phyloP scores from a whole-genome alignment of 2,113 vertebrate genomes.

The Laticauda colubrina region DNA sequence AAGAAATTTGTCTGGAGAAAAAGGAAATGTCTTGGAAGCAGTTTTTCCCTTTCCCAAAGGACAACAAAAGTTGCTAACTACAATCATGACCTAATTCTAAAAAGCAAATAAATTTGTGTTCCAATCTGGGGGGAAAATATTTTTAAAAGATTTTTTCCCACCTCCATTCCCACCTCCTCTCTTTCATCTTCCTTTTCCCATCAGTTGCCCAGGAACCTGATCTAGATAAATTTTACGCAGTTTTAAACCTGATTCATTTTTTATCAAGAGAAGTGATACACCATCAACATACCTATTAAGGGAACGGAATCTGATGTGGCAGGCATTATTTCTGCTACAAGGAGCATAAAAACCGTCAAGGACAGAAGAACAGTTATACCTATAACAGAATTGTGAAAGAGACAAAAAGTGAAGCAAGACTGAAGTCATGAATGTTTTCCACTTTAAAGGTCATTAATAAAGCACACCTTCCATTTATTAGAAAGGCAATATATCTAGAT shows the following conservation, averaged over 20 bases:
- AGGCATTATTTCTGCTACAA: conserved; percentile 92
- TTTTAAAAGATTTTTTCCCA: neutral
- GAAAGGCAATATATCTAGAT: neutral
- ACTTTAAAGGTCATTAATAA: conserved; percentile 22
- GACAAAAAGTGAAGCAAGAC: conserved; percentile 7
- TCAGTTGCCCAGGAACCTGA: neutral
- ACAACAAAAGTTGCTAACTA: neutral
- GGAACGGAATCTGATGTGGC: conserved; percentile 90
- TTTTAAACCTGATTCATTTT: neutral
- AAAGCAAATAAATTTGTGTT: neutral
- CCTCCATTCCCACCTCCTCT: neutral
- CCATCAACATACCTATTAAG: conserved; percentile 78
- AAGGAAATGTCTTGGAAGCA: neutral
- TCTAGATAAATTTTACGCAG: neutral
- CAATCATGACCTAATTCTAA: neutral
- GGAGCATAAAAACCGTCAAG: conserved; percentile 89
- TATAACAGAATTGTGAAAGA: conserved; percentile 54
- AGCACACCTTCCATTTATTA: neutral
- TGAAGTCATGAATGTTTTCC: conserved; percentile 3
- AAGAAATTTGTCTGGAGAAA: neutral
- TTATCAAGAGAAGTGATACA: neutral
- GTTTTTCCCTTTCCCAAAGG: neutral
- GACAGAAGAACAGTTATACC: conserved; percentile 90
- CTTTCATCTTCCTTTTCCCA: neutral
- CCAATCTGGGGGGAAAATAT: neutral